These are phyloP conservation scores for Agriopis aurantiaria DNA, from an alignment of 2,888 invertebrate species.

Conservation along the genomic window DNA sequence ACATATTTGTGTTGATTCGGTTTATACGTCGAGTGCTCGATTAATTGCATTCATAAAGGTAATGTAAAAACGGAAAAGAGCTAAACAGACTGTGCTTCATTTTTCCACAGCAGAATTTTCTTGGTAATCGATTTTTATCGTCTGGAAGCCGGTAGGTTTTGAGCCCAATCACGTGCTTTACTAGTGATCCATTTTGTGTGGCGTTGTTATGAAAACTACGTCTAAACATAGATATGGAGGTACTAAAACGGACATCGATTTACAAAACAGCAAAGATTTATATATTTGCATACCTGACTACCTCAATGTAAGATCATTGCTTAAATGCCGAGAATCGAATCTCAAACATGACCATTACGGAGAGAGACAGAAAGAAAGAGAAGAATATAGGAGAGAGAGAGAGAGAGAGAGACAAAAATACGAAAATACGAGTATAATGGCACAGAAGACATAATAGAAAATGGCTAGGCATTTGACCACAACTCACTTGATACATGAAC, in stretches of 20 bases:
- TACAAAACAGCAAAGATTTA: conserved; percentile 15
- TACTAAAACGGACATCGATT: conserved; percentile 22
- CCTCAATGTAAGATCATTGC: too few relatives aligned
- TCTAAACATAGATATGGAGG: conserved; percentile 13
- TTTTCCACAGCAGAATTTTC: neutral
- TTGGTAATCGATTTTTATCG: neutral
- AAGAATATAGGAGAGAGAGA: too few relatives aligned
- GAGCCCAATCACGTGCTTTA: conserved; percentile 28
- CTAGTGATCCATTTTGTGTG: conserved; percentile 33
- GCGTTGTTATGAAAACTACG: conserved; percentile 39
- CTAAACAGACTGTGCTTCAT: neutral
- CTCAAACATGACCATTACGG: too few relatives aligned
- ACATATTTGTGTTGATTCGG: conserved; percentile 25
- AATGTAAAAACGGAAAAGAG: neutral
- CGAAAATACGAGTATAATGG: too few relatives aligned
- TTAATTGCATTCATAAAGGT: conserved; percentile 13
- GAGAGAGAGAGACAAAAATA: too few relatives aligned
- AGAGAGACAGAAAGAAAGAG: too few relatives aligned
- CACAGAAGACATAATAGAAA: too few relatives aligned
- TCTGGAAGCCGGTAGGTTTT: conserved; percentile 20
- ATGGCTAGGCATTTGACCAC: too few relatives aligned
- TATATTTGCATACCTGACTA: too few relatives aligned
- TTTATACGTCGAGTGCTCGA: conserved; percentile 20
- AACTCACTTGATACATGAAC: too few relatives aligned
- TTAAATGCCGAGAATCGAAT: too few relatives aligned